A percentile compares a stretch with the other conserved stretches of the same genome.
These are phyloP conservation scores for Albula glossodonta DNA, from an alignment of 2,113 vertebrate species.

Conservation along the genomic window DNA sequence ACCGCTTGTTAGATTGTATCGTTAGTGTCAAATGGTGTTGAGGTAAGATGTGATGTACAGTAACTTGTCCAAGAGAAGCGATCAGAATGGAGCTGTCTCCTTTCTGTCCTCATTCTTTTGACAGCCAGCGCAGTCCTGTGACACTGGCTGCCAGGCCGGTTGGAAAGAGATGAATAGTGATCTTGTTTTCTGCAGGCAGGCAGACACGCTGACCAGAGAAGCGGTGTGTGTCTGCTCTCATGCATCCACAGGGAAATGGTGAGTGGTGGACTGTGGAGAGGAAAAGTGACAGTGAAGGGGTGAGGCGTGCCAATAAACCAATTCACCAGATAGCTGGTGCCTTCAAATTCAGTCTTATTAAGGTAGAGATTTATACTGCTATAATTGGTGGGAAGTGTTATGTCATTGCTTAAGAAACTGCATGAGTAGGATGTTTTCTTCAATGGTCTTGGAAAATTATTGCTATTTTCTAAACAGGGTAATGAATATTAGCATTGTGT, in stretches of 20 bases:
- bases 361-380: not conserved
- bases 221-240: constrained; percentile 38
- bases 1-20: constrained; percentile 40
- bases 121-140: constrained; percentile 51
- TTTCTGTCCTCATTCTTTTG: constrained; percentile 57
- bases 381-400: not conserved
- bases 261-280: not conserved
- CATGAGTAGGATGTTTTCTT: not conserved
- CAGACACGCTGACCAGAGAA: constrained; percentile 40
- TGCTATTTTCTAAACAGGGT: not conserved
- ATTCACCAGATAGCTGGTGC: not conserved
- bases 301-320: not conserved
- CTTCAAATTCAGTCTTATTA: not conserved
- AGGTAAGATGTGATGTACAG: constrained; percentile 37
- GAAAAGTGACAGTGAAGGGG: not conserved
- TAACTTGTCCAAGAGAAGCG: constrained; percentile 51
- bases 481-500: not conserved
- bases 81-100: constrained; percentile 50
- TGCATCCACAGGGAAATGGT: constrained; percentile 38
- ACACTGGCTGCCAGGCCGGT: constrained; percentile 44
- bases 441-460: not conserved
- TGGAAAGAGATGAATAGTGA: constrained; percentile 57
- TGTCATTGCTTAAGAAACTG: not conserved
- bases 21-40: constrained; percentile 41
- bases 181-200: constrained; percentile 50